These are phyloP conservation scores for Sebastes nivosus DNA, from an alignment of 2,797 vertebrate species.

Conservation along the genomic window DNA sequence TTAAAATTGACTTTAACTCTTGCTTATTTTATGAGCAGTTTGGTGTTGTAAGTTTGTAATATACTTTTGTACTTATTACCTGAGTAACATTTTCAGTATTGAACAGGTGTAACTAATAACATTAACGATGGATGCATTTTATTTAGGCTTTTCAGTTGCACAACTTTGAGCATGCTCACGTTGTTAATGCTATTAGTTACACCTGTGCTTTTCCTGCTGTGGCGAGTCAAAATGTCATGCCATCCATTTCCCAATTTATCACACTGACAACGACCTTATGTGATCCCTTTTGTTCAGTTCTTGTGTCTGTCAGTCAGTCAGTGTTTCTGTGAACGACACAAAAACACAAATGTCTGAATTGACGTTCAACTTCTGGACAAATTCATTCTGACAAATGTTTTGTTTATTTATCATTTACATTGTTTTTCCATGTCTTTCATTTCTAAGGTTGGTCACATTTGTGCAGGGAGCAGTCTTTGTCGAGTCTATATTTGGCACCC, in stretches of 20 bases:
- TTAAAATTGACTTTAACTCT: background rate
- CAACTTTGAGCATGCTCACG: background rate
- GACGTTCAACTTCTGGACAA: background rate
- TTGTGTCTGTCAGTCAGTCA: background rate
- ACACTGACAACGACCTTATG: background rate
- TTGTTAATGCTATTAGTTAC: background rate
- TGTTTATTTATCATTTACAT: background rate
- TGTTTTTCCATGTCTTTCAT: background rate
- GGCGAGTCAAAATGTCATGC: background rate
- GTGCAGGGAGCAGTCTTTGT: background rate
- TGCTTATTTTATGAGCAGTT: background rate
- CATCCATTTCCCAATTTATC: background rate
- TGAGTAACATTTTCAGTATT: background rate
- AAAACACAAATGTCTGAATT: background rate
- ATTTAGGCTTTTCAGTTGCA: background rate
- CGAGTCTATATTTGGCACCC: constrained; percentile 68
- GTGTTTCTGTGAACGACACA: background rate
- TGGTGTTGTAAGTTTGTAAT: background rate
- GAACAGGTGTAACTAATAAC: background rate
- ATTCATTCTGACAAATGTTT: background rate
- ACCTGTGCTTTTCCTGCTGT: background rate
- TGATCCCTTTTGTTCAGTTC: background rate
- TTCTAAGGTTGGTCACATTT: background rate
- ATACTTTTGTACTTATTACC: background rate
- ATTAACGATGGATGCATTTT: background rate